Conservation (phyloP, 2,797 vertebrate species). For the Xenentodon cancila region DNA sequence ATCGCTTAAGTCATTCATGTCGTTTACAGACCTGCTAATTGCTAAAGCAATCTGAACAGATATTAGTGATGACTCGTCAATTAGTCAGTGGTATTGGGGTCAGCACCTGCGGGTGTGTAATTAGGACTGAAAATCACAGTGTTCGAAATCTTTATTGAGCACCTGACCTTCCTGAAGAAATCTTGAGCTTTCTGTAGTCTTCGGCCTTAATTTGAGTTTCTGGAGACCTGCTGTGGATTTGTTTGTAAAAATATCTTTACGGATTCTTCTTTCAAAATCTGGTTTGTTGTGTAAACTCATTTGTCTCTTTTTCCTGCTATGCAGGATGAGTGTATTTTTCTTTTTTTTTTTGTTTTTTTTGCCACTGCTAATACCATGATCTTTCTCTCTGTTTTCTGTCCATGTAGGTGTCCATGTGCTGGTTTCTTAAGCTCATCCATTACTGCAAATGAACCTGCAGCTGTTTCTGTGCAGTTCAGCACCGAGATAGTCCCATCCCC, state of each 20-base stretch:
- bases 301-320: not conserved
- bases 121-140: not conserved
- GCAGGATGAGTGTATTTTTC: not conserved
- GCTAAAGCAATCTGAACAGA: slow-evolving; percentile 36
- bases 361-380: slow-evolving; percentile 18
- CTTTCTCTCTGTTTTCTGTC: slow-evolving; percentile 22
- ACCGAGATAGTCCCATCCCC: slow-evolving; percentile 90
- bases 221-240: not conserved
- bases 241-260: not conserved
- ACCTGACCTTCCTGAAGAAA: slow-evolving; percentile 18
- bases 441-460: slow-evolving; percentile 94
- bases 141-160: slow-evolving; percentile 8
- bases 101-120: slow-evolving; percentile 26
- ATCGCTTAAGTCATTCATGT: slow-evolving; percentile 37
- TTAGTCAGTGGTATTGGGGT: slow-evolving; percentile 30
- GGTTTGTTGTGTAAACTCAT: not conserved
- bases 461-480: slow-evolving; percentile 85
- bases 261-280: slow-evolving; percentile 1
- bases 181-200: not conserved
- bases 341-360: not conserved
- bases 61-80: slow-evolving; percentile 57
- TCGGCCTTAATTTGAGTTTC: not conserved
- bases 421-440: slow-evolving; percentile 79
- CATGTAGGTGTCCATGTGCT: slow-evolving; percentile 84
- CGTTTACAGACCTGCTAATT: slow-evolving; percentile 42